A percentile compares a stretch with the other conserved stretches of the same genome.
These are phyloP conservation scores for Imbricaverruca yamaguchii DNA, from an alignment of 2,888 invertebrate species.

Conservation along the genomic window DNA sequence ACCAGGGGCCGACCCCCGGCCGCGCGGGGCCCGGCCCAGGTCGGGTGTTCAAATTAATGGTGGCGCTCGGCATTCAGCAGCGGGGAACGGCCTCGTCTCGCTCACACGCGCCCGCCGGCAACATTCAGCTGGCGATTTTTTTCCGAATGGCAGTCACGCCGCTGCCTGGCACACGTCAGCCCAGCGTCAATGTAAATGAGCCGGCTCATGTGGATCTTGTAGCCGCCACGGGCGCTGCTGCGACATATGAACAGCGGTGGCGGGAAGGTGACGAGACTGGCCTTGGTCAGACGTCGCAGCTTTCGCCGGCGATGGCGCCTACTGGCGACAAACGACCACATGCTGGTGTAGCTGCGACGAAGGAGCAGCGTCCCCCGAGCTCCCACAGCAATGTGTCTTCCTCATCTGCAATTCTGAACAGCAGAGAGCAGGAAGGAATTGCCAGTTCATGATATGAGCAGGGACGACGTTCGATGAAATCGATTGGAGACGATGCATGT, in stretches of 20 bases:
- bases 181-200: background rate
- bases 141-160: background rate
- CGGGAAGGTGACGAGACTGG: no score
- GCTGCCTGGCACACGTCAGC: background rate
- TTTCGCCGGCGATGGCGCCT: background rate
- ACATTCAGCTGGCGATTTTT: background rate
- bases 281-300: background rate
- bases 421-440: no score
- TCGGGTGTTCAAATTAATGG: conserved; percentile 9
- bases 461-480: no score
- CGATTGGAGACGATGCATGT: no score
- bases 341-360: no score
- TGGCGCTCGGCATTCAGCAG: background rate
- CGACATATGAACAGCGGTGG: no score
- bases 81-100: background rate
- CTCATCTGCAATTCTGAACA: no score
- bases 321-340: background rate
- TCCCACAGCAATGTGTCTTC: no score
- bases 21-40: background rate
- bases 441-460: no score
- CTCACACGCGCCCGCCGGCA: background rate
- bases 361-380: no score
- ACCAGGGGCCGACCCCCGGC: background rate
- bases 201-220: background rate
- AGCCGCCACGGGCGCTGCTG: no score